A percentile compares a stretch with the other conserved stretches of the same genome.
Conservation (phyloP, 2,797 vertebrate genomes). For the Eleutherodactylus coqui region DNA sequence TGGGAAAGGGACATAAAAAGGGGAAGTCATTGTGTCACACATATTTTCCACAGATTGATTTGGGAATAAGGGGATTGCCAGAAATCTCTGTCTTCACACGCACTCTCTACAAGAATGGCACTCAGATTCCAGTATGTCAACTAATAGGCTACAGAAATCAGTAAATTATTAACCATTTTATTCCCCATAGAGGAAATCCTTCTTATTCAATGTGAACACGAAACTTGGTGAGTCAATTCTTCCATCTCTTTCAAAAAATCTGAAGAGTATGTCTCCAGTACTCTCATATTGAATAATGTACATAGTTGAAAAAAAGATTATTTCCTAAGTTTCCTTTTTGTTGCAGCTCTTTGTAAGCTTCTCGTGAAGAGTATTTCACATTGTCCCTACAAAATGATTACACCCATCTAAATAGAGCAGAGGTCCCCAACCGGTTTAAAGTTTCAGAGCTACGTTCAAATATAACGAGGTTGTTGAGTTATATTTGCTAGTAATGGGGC, state of each 20-base stretch:
- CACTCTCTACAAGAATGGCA: background rate
- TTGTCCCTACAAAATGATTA: background rate
- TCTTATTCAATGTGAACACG: background rate
- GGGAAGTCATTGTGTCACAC: background rate
- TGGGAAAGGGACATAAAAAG: background rate
- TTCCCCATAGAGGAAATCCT: background rate
- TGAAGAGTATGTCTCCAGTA: background rate
- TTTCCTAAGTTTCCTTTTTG: background rate
- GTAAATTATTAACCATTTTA: background rate
- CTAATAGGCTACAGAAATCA: background rate
- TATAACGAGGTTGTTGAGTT: too few relatives aligned
- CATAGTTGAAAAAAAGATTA: background rate
- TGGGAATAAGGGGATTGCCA: background rate
- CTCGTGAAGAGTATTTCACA: background rate
- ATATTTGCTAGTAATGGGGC: too few relatives aligned
- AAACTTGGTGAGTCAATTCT: background rate
- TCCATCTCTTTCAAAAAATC: background rate
- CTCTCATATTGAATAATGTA: background rate
- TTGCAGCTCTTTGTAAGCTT: background rate
- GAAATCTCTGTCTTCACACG: background rate
- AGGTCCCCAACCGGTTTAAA: background rate
- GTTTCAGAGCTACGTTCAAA: background rate
- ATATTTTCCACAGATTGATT: background rate
- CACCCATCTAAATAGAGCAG: background rate
- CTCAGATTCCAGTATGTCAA: background rate